A percentile compares a stretch with the other conserved stretches of the same genome.
These are phyloP conservation scores for Scaptomyza caliginosa DNA, from an alignment of 2,888 invertebrate species.

Conservation along the genomic window DNA sequence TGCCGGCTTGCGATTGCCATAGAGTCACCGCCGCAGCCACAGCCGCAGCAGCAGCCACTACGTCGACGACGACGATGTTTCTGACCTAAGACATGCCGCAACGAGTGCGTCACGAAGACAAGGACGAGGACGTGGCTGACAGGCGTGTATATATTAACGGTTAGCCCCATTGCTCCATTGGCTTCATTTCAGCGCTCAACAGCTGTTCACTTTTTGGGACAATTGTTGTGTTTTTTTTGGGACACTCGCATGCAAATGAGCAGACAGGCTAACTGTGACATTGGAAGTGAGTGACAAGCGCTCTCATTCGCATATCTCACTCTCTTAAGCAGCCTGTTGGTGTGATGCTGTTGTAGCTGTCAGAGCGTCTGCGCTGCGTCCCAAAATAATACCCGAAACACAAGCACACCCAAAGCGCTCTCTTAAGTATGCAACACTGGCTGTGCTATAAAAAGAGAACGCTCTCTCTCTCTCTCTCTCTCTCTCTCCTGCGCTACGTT, in stretches of 20 bases:
- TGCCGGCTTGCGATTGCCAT: constrained; percentile 43
- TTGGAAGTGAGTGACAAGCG: constrained; percentile 50
- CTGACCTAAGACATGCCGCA: constrained; percentile 80
- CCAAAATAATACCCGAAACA: constrained; percentile 17
- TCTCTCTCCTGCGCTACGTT: neutral
- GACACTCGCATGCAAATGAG: constrained; percentile 48
- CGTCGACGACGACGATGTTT: constrained; percentile 43
- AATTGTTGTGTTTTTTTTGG: constrained; percentile 19
- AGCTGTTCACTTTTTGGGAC: constrained; percentile 70
- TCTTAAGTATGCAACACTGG: constrained; percentile 51
- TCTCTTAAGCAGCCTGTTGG: constrained; percentile 41
- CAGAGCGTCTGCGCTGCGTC: constrained; percentile 40
- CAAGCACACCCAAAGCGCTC: constrained; percentile 67
- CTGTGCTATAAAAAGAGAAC: constrained; percentile 34
- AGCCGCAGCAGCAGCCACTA: neutral
- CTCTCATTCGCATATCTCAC: neutral
- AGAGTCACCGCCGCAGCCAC: constrained; percentile 12
- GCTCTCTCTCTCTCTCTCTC: constrained; percentile 6
- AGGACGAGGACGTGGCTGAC: constrained; percentile 34
- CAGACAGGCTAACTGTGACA: constrained; percentile 61
- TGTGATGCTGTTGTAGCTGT: constrained; percentile 31
- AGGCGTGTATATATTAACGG: constrained; percentile 43
- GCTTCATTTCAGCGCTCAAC: constrained; percentile 53
- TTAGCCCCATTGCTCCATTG: constrained; percentile 53
- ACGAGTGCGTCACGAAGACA: constrained; percentile 61